Evolutionary conservation across 2,888 invertebrate genomes (phyloP).

Genomic region (Loripinus fragilis): DNA sequence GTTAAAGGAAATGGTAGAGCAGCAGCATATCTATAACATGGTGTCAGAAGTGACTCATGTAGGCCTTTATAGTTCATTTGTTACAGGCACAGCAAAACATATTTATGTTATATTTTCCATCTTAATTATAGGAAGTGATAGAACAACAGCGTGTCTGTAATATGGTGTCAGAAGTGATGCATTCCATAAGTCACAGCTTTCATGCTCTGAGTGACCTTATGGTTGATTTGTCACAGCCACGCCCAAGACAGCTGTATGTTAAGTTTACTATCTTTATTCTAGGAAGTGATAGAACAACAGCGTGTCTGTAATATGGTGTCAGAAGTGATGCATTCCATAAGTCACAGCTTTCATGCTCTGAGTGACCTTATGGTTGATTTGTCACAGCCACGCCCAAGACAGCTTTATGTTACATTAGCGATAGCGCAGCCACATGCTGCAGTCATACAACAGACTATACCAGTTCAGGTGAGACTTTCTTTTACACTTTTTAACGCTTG

Average conservation of each 20-base stretch:
- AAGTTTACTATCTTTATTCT: slow-evolving; percentile 60
- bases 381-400: slow-evolving; percentile 88
- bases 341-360: slow-evolving; percentile 94
- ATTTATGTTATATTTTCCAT: slow-evolving; percentile 83
- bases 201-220: slow-evolving; percentile 95
- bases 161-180: slow-evolving; percentile 91
- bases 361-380: slow-evolving; percentile 93
- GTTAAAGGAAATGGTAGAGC: slow-evolving; percentile 64
- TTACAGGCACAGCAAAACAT: slow-evolving; percentile 87
- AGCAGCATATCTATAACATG: slow-evolving; percentile 89
- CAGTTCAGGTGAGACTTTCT: slow-evolving; percentile 86
- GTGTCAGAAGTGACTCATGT: slow-evolving; percentile 94
- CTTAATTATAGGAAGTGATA: slow-evolving; percentile 65
- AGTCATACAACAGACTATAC: slow-evolving; percentile 88
- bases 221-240: slow-evolving; percentile 88
- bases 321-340: slow-evolving; percentile 92
- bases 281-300: slow-evolving; percentile 84
- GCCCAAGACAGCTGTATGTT: slow-evolving; percentile 87
- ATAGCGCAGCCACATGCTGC: slow-evolving; percentile 84
- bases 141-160: slow-evolving; percentile 88
- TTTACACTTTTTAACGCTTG: too few species aligned
- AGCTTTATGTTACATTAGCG: slow-evolving; percentile 84
- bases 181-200: slow-evolving; percentile 94
- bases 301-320: slow-evolving; percentile 90
- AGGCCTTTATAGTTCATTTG: slow-evolving; percentile 92